Evolutionary conservation across 2,797 vertebrate species (phyloP).

Genomic region (Rhynchonycteris naso): DNA sequence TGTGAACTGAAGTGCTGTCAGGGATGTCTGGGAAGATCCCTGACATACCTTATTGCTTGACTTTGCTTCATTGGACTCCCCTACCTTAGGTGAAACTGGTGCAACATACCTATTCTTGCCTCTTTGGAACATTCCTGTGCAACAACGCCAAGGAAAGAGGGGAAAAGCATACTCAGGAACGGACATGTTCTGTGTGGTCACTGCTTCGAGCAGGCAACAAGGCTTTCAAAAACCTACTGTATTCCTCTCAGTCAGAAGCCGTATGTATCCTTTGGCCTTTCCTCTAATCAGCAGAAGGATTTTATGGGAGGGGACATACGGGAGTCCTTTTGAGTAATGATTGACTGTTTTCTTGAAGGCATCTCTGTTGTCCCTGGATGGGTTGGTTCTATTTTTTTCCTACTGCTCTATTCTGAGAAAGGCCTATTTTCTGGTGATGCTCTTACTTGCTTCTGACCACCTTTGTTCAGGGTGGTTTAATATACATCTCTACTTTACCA

Average conservation of each 20-base stretch:
- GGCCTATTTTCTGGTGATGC: neutral
- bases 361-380: neutral
- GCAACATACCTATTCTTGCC: conserved; percentile 98
- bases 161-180: conserved; percentile 95
- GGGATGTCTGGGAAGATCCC: neutral
- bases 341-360: neutral
- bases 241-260: conserved; percentile 96
- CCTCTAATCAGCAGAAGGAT: neutral
- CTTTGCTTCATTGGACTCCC: neutral
- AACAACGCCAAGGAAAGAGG: conserved; percentile 98
- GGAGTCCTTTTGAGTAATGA: neutral
- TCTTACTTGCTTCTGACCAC: neutral
- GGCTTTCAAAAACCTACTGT: conserved; percentile 96
- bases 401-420: neutral
- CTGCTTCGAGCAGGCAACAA: conserved; percentile 95
- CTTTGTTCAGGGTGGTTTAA: neutral
- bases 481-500: neutral
- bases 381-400: neutral
- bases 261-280: conserved; percentile 86
- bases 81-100: conserved; percentile 95
- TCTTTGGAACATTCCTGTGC: conserved; percentile 99
- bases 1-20: neutral
- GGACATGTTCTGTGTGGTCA: conserved; percentile 98
- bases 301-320: neutral
- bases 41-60: conserved; percentile 27